These are phyloP conservation scores for Carcharodon carcharias DNA, from an alignment of 2,797 vertebrate genomes.

Conservation along the genomic window DNA sequence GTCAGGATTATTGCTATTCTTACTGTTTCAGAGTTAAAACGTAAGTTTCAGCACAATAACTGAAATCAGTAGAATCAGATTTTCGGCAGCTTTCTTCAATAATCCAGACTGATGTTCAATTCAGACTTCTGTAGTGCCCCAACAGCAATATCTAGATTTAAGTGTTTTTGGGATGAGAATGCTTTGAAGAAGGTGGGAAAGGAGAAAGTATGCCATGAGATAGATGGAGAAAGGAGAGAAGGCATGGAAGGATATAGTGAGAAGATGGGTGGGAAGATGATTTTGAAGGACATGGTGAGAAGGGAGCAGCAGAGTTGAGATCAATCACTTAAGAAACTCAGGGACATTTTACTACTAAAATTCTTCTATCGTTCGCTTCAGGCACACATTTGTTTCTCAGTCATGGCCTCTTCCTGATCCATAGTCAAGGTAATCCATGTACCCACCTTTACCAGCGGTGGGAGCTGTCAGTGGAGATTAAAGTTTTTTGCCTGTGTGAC, in stretches of 20 bases:
- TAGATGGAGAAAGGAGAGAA: neutral
- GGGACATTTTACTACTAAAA: neutral
- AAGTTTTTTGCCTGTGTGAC: neutral
- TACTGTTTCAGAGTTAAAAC: neutral
- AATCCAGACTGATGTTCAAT: neutral
- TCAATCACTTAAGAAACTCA: neutral
- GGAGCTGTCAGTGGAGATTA: neutral
- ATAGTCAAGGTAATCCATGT: neutral
- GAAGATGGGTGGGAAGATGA: neutral
- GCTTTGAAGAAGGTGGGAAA: neutral
- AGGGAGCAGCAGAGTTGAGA: too few relatives aligned
- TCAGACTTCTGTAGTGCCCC: neutral
- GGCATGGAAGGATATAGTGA: too few relatives aligned
- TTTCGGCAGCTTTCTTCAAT: neutral
- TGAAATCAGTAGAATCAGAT: neutral
- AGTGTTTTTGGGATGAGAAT: neutral
- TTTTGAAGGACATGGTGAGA: neutral
- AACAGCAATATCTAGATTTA: neutral
- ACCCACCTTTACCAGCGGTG: neutral
- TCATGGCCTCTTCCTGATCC: neutral
- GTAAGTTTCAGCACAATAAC: neutral
- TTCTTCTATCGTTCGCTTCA: neutral
- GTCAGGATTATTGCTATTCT: neutral
- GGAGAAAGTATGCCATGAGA: neutral
- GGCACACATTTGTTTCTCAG: neutral